Percentiles rank a stretch among this genome's conserved stretches.
Conservation (phyloP, 2,888 invertebrate genomes). For the Dicranocentrus wangi region DNA sequence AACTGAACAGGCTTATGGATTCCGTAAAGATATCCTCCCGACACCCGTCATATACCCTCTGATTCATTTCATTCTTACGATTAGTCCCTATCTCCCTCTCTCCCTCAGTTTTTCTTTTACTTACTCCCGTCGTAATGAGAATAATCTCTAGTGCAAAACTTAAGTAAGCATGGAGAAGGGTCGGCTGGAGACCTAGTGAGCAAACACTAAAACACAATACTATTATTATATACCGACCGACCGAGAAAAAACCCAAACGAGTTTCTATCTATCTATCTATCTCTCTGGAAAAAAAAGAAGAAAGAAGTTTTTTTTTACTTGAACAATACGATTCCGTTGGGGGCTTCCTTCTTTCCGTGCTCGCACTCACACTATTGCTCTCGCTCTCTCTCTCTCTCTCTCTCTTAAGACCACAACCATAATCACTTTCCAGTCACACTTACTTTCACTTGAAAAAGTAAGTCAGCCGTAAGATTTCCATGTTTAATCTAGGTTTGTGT, state of each 20-base stretch:
- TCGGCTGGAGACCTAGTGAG: background rate
- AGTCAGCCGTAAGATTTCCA: constrained; percentile 5
- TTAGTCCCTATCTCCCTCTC: constrained; percentile 10
- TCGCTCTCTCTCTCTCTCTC: constrained; percentile 16
- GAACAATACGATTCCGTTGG: constrained; percentile 43
- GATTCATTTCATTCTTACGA: constrained; percentile 32
- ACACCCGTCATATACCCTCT: constrained; percentile 4
- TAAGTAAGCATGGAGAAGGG: constrained; percentile 19
- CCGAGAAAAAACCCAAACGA: no score
- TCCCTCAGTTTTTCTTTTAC: constrained; percentile 20
- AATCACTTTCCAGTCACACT: constrained; percentile 52
- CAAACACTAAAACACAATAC: constrained; percentile 16
- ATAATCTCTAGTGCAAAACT: constrained; percentile 30
- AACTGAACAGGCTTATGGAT: constrained; percentile 19
- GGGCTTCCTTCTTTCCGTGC: background rate
- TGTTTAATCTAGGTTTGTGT: no score
- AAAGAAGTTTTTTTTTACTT: constrained; percentile 7
- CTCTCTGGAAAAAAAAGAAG: background rate
- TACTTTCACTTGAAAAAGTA: constrained; percentile 27
- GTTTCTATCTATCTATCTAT: background rate
- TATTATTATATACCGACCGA: no score
- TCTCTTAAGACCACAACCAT: constrained; percentile 17
- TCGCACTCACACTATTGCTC: background rate
- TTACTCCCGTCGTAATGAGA: constrained; percentile 30
- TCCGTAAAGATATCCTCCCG: no score